Base-by-base conservation (phyloP, 2,888 invertebrate genomes). In the Acanthosepion esculentum region DNA sequence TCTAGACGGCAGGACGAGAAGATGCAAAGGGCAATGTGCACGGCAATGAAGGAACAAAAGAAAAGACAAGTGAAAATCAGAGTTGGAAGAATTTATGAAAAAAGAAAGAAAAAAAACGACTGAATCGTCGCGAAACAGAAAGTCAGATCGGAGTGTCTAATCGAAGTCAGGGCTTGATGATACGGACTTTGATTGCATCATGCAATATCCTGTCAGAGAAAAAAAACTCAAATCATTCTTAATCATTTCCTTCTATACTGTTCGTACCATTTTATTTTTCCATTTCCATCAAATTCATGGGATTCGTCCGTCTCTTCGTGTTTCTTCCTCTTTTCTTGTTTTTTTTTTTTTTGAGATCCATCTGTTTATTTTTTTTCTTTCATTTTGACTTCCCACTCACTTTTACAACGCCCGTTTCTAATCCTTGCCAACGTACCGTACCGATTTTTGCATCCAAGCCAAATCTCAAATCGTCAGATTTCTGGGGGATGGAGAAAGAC, bases 181-280 rank as follows among this genome's bases (percentile, higher is more conserved):
- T 15, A 12, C 78, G n/a, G n/a, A 12, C 18, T 78, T 18, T 78
- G 78, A 78, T 78, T 78, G 33, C 78, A 33, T n/a, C n/a, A n/a
- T 12, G 78, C 23, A 78, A 78, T 78, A 78, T 78, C 78, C 78
- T 78, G 78, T 78, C n/a, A n/a, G n/a, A 7, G 78, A 78, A 78
- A 78, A 78, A n/a, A 78, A 78, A n/a, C n/a, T n/a, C 3, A 33
- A 78, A 33, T 5, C 12, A 78, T 78, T 78, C 78, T 5, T 15
- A 78, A 78, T 78, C n/a, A 78, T 15, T 78, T 78, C n/a, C 78
- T 78, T 78, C 78, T n/a, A n/a, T 78, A 78, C n/a, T n/a, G n/a
- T 18, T 12, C 4, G 15, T 78, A 78, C n/a, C 78, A 78, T 78
- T 78, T 78, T 78, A 78, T 78, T 78, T 78, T 33, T 78, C 78